Base-by-base conservation (phyloP, 1,140 invertebrate species). In the Melitaea cinxia region DNA sequence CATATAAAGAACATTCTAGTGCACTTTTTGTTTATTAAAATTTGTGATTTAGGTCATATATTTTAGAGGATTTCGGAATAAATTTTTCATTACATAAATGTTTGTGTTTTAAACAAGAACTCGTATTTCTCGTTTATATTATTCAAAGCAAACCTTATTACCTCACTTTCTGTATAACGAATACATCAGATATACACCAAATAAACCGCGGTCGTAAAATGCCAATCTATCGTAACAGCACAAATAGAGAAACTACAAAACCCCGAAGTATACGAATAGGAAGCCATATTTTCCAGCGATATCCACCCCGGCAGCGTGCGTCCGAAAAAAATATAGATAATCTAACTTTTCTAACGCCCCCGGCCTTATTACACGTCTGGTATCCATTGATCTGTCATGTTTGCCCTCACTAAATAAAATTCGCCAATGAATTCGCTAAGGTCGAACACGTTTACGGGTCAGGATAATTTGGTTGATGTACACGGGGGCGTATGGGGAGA, bases 291-390 rank as follows among this genome's bases (percentile, higher is more conserved):
- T 90, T 84, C 75, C 78, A 74, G 66, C 72, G 78, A 82, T 81
- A 76, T 80, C 81, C 82, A 85, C 86, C 85, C 87, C 70, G 82
- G 80, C 77, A 67, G 72, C 77, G 78, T 75, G 60, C 75, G 80
- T 85, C 83, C 86, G 77, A 88, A 85, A 88, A 86, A 39, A 47
- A 86, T 81, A 83, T 82, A 87, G 85, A 90, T 90, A 89, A 89
- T 89, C 82, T 86, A 87, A 90, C 78, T 87, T 89, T 89, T 83
- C 76, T 84, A 85, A 85, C 85, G 84, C 87, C 85, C 87, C 78
- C 72, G 77, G 72, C 76, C 77, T 81, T 70, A 60, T 70, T 72
- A 63, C 55, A 47, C 26, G 39, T 47, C 86, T 76, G 77, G 7
- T 63, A 59, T 77, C 73, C 12, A 30, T 64, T 72, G 83, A 77